Evolutionary conservation across 2,797 vertebrate genomes (phyloP).

Genomic region (Peromyscus aztecus): DNA sequence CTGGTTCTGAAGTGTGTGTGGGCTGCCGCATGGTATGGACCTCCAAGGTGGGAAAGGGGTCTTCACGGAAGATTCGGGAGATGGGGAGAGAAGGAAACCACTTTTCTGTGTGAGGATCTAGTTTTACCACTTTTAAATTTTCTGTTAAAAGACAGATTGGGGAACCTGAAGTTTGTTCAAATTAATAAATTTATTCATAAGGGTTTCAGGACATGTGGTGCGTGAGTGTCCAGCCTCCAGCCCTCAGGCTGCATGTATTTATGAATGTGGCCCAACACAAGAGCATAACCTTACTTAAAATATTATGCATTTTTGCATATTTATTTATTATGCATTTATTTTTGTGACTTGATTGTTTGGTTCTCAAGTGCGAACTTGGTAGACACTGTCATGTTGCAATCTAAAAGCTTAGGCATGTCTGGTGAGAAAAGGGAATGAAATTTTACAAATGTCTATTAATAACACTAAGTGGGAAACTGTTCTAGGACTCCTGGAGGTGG

Average conservation of each 20-base stretch:
- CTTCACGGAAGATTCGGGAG: neutral
- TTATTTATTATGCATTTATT: neutral
- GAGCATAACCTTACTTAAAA: neutral
- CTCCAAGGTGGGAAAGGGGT: neutral
- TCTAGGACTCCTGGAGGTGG: neutral
- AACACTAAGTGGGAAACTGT: neutral
- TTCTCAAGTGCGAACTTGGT: neutral
- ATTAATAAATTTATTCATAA: neutral
- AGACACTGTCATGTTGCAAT: neutral
- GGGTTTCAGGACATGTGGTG: too few relatives aligned
- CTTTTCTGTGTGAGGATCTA: neutral
- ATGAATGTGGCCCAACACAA: neutral
- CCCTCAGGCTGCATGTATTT: neutral
- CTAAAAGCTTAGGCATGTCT: neutral
- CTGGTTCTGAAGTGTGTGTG: neutral
- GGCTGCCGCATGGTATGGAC: too few relatives aligned
- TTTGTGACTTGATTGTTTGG: neutral
- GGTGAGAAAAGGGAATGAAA: neutral
- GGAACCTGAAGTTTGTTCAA: neutral
- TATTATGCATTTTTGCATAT: neutral
- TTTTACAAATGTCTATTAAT: neutral
- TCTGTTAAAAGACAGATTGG: neutral
- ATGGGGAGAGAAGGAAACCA: neutral
- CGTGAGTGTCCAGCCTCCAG: too few relatives aligned
- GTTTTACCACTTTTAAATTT: neutral